A percentile compares a stretch with the other conserved stretches of the same genome.
Evolutionary conservation across 2,888 invertebrate genomes (phyloP).

Genomic region (Malthinus seriepunctatus): DNA sequence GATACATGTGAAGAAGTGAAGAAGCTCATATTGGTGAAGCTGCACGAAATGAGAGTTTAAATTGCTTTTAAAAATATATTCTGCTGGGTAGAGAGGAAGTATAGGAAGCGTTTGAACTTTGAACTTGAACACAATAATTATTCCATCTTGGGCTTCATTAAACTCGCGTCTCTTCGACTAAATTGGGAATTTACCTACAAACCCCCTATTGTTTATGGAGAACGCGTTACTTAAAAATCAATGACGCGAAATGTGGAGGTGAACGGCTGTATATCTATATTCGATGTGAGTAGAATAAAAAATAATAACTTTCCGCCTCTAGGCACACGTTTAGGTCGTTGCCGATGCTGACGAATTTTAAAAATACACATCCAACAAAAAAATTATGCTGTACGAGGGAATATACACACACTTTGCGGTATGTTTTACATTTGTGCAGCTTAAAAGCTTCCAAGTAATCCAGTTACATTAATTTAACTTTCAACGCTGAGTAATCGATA

Average conservation of each 20-base stretch:
- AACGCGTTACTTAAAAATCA: constrained; percentile 23
- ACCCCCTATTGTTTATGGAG: constrained; percentile 13
- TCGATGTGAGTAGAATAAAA: constrained; percentile 35
- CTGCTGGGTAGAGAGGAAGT: no score
- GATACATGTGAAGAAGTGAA: no score
- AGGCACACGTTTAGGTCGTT: constrained; percentile 11
- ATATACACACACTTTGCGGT: constrained; percentile 5
- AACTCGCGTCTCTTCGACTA: constrained; percentile 11
- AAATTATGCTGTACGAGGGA: constrained; percentile 15
- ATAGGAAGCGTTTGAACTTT: no score
- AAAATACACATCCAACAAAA: constrained; percentile 17
- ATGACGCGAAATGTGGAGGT: constrained; percentile 26
- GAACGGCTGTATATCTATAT: constrained; percentile 28
- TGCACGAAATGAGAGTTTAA: no score
- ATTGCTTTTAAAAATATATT: no score
- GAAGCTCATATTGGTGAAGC: no score
- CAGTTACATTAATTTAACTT: constrained; percentile 4
- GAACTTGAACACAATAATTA: neutral
- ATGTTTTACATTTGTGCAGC: constrained; percentile 16
- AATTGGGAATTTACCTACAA: neutral
- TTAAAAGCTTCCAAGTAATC: constrained; percentile 11
- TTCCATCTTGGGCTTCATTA: constrained; percentile 33
- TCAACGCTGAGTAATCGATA: constrained; percentile 20
- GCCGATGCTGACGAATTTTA: constrained; percentile 24
- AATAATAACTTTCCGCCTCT: constrained; percentile 36